These are phyloP conservation scores for Odontophorus gujanensis DNA, from an alignment of 2,113 vertebrate species.

Conservation along the genomic window DNA sequence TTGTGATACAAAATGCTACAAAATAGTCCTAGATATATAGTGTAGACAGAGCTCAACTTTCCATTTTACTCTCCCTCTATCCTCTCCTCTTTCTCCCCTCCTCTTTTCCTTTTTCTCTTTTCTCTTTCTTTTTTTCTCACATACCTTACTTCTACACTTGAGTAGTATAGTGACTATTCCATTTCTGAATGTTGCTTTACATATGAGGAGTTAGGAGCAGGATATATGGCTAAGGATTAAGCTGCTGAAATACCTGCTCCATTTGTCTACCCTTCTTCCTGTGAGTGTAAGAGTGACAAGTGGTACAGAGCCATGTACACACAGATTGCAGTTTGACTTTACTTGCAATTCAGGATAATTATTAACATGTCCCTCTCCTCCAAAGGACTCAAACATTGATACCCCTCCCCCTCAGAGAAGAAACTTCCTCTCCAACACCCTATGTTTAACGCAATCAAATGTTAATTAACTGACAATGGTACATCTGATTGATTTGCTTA, in stretches of 20 bases:
- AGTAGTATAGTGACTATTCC: not conserved
- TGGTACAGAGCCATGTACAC: not conserved
- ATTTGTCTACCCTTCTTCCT: not conserved
- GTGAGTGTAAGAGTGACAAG: not conserved
- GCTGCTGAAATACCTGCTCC: not conserved
- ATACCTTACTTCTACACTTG: not conserved
- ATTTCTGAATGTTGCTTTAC: not conserved
- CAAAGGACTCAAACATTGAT: slow-evolving; percentile 11
- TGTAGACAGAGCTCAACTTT: not conserved
- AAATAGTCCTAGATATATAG: not conserved
- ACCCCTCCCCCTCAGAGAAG: not conserved
- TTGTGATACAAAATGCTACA: not conserved
- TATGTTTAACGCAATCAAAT: slow-evolving; percentile 65
- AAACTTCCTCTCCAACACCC: slow-evolving; percentile 34
- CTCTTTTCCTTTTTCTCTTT: accelerated
- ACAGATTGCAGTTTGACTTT: not conserved
- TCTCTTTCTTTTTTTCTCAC: no score
- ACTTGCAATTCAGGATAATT: not conserved
- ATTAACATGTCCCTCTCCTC: not conserved
- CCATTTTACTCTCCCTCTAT: accelerated
- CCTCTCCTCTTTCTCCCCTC: no score
- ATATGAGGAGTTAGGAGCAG: not conserved
- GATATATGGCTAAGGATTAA: not conserved
- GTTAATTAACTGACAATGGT: slow-evolving; percentile 65
- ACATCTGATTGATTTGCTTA: slow-evolving; percentile 63